phyloP scores from a whole-genome alignment of 2,888 invertebrate genomes.

The Lasioglossum calceatum region DNA sequence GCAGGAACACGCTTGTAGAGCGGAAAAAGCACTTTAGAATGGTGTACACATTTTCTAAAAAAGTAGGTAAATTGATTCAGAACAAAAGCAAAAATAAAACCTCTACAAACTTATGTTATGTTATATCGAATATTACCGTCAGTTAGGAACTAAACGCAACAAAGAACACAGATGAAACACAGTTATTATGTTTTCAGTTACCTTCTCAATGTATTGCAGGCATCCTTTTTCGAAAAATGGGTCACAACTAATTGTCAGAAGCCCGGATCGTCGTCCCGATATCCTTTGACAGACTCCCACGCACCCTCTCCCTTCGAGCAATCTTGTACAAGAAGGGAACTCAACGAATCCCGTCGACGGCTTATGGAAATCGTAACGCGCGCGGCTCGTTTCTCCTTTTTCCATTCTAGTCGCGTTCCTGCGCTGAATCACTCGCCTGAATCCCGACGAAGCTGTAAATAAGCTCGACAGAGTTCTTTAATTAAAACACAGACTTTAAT shows the following conservation, averaged over 20 bases:
- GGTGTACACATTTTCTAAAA: no score
- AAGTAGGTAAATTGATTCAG: no score
- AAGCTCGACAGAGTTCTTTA: conserved; percentile 35
- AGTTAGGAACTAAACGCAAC: no score
- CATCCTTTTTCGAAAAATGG: neutral
- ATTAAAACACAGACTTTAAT: conserved; percentile 50
- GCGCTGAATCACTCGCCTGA: conserved; percentile 29
- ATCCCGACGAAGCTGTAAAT: conserved; percentile 32
- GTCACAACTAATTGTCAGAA: neutral
- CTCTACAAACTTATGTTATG: no score
- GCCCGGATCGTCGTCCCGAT: neutral
- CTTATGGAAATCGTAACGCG: conserved; percentile 25
- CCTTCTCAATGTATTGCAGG: neutral
- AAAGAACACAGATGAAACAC: neutral
- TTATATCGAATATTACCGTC: no score
- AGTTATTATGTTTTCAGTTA: no score
- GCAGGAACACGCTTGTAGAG: no score
- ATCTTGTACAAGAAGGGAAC: conserved; percentile 12
- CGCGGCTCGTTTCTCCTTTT: neutral
- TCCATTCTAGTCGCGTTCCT: neutral
- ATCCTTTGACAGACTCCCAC: neutral
- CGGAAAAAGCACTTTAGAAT: no score
- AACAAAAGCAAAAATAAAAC: no score
- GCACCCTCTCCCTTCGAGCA: neutral
- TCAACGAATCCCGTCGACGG: conserved; percentile 16